phyloP scores from a whole-genome alignment of 2,113 vertebrate species.

The Isurus oxyrinchus region DNA sequence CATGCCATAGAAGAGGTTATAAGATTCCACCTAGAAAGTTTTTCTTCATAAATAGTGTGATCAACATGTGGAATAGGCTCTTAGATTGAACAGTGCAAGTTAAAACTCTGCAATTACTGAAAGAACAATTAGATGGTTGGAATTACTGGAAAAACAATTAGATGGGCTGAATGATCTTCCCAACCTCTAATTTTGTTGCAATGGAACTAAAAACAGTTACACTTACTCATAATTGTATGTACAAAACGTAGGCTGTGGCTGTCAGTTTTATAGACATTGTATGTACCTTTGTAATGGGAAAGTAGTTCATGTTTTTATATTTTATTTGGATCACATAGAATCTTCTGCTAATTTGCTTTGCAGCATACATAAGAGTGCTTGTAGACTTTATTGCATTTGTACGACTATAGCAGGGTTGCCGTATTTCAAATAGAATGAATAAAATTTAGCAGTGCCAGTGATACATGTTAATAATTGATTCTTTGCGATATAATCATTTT shows the following conservation, averaged over 20 bases:
- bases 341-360: not conserved
- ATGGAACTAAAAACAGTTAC: not conserved
- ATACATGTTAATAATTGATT: not conserved
- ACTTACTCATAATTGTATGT: not conserved
- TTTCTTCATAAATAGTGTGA: not conserved
- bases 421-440: not conserved
- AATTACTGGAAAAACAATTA: not conserved
- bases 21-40: not conserved
- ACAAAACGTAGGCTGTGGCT: not conserved
- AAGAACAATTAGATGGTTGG: not conserved
- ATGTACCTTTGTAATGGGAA: not conserved
- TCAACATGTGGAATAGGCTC: not conserved
- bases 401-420: not conserved
- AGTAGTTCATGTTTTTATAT: not conserved
- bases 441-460: not conserved
- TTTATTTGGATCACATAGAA: not conserved
- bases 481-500: not conserved
- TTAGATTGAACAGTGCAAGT: not conserved
- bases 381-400: not conserved
- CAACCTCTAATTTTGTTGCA: not conserved
- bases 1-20: too few relatives aligned
- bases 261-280: not conserved
- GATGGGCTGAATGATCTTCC: not conserved
- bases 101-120: not conserved
- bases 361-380: not conserved